Conservation (phyloP, 2,113 vertebrate species). For the Gopherus evgoodei region DNA sequence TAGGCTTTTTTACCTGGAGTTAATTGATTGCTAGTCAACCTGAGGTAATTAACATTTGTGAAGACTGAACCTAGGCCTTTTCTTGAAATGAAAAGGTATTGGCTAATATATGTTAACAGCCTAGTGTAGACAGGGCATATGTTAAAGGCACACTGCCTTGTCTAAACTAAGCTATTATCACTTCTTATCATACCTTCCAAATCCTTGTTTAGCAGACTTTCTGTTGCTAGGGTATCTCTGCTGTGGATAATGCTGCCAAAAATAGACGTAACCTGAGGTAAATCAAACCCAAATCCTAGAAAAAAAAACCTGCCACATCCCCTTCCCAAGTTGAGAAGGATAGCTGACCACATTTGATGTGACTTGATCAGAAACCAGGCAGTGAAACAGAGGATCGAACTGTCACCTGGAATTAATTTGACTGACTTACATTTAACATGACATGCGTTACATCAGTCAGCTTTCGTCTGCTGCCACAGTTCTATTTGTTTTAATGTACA, state of each 20-base stretch:
- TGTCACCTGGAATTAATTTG: neutral
- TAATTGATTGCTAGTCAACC: neutral
- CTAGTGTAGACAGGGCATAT: rapidly evolving
- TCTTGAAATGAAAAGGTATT: neutral
- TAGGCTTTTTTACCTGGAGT: neutral
- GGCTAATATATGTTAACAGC: neutral
- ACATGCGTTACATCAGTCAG: rapidly evolving
- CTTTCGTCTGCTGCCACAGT: constrained; percentile 15
- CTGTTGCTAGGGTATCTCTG: neutral
- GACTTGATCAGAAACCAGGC: neutral
- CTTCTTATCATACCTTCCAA: neutral
- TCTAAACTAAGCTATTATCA: neutral
- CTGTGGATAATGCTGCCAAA: neutral
- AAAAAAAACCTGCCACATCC: neutral
- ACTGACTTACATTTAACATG: constrained; percentile 38
- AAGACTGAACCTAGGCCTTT: rapidly evolving
- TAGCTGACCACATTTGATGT: neutral
- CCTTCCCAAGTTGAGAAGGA: neutral
- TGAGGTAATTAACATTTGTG: neutral
- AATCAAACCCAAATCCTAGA: neutral
- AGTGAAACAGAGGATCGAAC: neutral
- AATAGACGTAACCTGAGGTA: neutral
- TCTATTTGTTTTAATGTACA: constrained; percentile 11
- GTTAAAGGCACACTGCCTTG: neutral
- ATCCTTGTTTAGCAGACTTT: neutral